Conservation (phyloP, 2,797 vertebrate species). For the Tympanoctomys barrerae region DNA sequence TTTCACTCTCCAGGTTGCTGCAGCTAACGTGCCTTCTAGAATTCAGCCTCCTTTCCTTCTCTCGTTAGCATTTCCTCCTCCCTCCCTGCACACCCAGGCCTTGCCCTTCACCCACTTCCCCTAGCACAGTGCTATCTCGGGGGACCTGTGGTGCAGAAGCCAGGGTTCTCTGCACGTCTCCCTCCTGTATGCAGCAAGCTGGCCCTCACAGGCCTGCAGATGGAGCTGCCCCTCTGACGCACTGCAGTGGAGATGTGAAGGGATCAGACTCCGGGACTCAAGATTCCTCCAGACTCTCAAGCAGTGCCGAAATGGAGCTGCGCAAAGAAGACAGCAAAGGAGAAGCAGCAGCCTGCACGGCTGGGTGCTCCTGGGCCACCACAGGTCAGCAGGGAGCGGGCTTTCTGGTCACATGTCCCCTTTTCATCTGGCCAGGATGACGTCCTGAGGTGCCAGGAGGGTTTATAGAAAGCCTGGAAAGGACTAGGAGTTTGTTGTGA, state of each 20-base stretch:
- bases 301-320: background rate
- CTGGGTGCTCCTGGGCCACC: background rate
- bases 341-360: background rate
- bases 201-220: background rate
- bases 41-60: background rate
- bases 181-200: background rate
- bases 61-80: background rate
- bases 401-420: background rate
- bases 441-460: background rate
- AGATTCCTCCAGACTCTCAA: conserved; percentile 4
- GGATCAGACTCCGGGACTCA: background rate
- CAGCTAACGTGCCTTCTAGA: background rate
- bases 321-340: conserved; percentile 10
- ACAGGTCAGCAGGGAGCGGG: background rate
- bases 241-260: background rate
- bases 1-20: background rate
- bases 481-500: background rate
- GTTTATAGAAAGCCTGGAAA: background rate
- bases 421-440: background rate
- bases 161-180: background rate
- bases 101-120: background rate
- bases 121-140: background rate
- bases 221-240: background rate
- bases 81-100: background rate
- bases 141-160: background rate